Evolutionary conservation across 2,888 invertebrate species (phyloP).

Genomic region (Scaptodrosophila latifasciaeformis): DNA sequence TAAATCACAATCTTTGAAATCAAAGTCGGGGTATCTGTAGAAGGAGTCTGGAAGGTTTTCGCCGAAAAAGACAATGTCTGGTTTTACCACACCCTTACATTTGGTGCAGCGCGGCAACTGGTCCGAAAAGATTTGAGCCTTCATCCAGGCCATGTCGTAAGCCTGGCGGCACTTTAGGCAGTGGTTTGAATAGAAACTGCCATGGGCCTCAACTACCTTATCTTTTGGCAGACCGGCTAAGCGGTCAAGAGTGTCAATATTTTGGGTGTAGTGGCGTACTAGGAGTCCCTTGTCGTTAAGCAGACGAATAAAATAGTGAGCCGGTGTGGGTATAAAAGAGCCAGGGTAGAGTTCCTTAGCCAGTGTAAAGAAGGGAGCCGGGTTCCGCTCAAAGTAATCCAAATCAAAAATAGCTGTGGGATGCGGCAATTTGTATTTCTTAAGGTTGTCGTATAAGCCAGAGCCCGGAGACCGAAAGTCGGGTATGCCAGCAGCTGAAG

Average conservation of each 20-base stretch:
- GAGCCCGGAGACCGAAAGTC: constrained; percentile 95
- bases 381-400: constrained; percentile 89
- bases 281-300: constrained; percentile 88
- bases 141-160: constrained; percentile 89
- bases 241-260: constrained; percentile 94
- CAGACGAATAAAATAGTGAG: constrained; percentile 92
- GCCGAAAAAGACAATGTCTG: constrained; percentile 97
- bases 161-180: constrained; percentile 85
- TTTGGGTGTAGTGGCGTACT: constrained; percentile 88
- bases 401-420: constrained; percentile 95
- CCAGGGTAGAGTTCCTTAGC: constrained; percentile 94
- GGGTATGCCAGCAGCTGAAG: constrained; percentile 84
- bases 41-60: constrained; percentile 90
- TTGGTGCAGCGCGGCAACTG: constrained; percentile 85
- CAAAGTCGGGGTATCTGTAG: constrained; percentile 80
- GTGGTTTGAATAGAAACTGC: constrained; percentile 91
- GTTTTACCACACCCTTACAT: constrained; percentile 90
- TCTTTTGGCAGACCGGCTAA: constrained; percentile 88
- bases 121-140: constrained; percentile 85
- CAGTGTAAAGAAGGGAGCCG: constrained; percentile 93
- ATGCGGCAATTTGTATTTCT: constrained; percentile 92
- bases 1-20: constrained; percentile 91
- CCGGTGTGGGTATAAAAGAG: constrained; percentile 89
- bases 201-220: constrained; percentile 95
- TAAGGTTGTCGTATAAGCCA: constrained; percentile 92